Conservation (phyloP, 2,888 invertebrate genomes). For the Clanis bilineata region DNA sequence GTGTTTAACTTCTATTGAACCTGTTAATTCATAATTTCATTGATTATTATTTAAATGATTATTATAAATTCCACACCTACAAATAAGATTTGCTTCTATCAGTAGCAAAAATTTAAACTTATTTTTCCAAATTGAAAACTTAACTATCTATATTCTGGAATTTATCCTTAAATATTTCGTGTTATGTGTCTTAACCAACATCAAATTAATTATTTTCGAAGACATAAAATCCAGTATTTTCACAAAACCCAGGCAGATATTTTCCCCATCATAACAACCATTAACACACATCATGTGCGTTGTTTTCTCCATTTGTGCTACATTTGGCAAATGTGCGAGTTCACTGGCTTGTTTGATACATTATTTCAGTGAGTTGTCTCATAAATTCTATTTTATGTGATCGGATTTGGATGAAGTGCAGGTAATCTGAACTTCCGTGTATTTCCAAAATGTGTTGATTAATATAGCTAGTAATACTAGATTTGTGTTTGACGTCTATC, state of each 20-base stretch:
- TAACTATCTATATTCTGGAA: no score
- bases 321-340: background rate
- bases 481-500: background rate
- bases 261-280: background rate
- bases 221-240: background rate
- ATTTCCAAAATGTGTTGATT: background rate
- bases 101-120: no score
- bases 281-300: constrained; percentile 2
- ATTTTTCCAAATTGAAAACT: no score
- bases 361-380: background rate
- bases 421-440: background rate
- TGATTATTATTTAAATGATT: no score
- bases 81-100: no score
- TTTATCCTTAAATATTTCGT: no score
- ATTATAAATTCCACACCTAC: no score
- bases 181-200: background rate
- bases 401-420: background rate
- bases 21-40: no score
- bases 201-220: background rate
- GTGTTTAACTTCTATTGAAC: no score
- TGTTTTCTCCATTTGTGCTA: constrained; percentile 1
- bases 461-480: background rate
- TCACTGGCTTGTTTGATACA: background rate
- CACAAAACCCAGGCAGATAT: background rate
- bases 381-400: background rate